A percentile compares a stretch with the other conserved stretches of the same genome.
These are phyloP conservation scores for Struthidea cinerea DNA, from an alignment of 2,113 vertebrate species.

Conservation along the genomic window DNA sequence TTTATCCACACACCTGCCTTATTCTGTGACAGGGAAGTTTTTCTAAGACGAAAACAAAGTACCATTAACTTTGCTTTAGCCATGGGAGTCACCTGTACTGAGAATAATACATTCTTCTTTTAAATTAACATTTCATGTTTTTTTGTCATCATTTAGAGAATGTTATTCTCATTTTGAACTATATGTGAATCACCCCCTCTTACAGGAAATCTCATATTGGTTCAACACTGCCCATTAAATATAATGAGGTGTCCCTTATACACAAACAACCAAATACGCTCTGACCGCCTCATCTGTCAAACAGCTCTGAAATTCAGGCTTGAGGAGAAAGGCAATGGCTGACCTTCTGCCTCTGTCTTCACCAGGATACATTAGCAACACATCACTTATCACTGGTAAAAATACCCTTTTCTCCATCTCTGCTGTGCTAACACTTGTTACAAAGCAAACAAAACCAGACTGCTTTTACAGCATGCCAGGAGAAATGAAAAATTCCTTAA, in stretches of 20 bases:
- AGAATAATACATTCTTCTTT: not conserved
- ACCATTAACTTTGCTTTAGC: not conserved
- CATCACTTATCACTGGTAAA: not conserved
- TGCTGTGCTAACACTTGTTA: not conserved
- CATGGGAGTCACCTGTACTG: not conserved
- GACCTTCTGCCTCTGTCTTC: not conserved
- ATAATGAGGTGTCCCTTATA: slow-evolving; percentile 36
- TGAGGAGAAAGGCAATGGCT: not conserved
- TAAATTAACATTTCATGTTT: not conserved
- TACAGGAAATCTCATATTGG: not conserved
- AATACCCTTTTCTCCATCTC: not conserved
- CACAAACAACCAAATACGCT: not conserved
- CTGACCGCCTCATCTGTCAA: slow-evolving; percentile 24
- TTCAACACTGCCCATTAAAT: slow-evolving; percentile 46
- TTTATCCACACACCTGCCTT: not conserved
- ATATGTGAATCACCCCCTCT: not conserved
- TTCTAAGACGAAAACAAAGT: not conserved
- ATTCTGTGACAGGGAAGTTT: not conserved
- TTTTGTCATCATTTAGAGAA: not conserved
- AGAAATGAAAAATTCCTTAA: not conserved
- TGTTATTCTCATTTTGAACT: not conserved
- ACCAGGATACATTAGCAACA: not conserved
- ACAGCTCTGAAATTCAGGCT: not conserved
- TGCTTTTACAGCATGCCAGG: not conserved
- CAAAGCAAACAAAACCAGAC: not conserved